These are phyloP conservation scores for Falco cherrug DNA, from an alignment of 2,797 vertebrate species.

Conservation along the genomic window DNA sequence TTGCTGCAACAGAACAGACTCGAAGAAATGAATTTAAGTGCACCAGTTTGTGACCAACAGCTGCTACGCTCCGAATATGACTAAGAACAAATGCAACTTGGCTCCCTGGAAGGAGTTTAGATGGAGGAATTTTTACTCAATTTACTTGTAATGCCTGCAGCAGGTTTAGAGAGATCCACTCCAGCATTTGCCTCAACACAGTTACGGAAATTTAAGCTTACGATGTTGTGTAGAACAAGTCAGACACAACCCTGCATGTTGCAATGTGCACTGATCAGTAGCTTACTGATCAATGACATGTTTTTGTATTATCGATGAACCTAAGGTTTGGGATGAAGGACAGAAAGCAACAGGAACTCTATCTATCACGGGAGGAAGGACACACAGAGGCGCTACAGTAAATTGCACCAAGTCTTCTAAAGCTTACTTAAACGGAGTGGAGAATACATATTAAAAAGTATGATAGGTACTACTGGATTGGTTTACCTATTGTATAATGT, in stretches of 20 bases:
- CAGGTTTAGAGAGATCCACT: neutral
- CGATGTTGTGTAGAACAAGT: neutral
- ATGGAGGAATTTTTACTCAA: neutral
- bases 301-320: neutral
- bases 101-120: neutral
- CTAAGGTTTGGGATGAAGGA: neutral
- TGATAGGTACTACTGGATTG: neutral
- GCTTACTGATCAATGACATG: neutral
- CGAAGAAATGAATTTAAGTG: neutral
- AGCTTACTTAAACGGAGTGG: neutral
- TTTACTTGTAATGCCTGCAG: neutral
- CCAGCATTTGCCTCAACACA: neutral
- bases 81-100: neutral
- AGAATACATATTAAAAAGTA: neutral
- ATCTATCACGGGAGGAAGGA: neutral
- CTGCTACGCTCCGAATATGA: neutral
- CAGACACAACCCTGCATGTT: neutral
- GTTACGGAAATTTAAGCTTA: neutral
- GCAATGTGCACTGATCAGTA: neutral
- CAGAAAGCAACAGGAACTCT: neutral
- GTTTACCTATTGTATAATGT: neutral
- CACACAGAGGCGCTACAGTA: neutral
- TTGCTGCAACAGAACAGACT: neutral
- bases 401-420: neutral
- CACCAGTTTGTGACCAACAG: neutral